A percentile compares a stretch with the other conserved stretches of the same genome.
phyloP scores from a whole-genome alignment of 2,797 vertebrate genomes.

The Prunella strophiata region DNA sequence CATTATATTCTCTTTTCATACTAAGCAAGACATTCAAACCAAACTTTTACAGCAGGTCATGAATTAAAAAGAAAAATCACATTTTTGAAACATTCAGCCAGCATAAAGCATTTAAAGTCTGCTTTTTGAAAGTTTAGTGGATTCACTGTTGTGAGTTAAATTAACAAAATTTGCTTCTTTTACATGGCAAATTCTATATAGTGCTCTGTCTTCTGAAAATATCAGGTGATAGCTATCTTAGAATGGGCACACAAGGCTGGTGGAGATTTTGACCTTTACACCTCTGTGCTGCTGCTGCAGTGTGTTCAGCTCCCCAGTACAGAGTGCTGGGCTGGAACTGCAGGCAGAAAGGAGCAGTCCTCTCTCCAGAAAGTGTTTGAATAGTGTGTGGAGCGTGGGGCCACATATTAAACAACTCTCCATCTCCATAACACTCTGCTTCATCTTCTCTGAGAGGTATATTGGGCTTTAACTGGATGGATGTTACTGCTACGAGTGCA shows the following conservation, averaged over 20 bases:
- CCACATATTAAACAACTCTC: constrained; percentile 28
- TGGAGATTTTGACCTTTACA: neutral
- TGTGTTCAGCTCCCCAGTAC: neutral
- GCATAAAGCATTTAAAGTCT: neutral
- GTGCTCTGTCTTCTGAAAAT: neutral
- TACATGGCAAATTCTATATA: neutral
- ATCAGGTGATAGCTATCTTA: neutral
- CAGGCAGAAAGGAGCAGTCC: neutral
- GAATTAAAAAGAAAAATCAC: neutral
- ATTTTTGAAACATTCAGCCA: neutral
- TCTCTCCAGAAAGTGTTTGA: constrained; percentile 14
- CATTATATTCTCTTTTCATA: neutral
- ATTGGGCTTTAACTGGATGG: constrained; percentile 19
- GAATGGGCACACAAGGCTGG: neutral
- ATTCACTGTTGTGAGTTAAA: neutral
- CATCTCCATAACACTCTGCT: neutral
- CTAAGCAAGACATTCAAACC: neutral
- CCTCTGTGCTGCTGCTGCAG: neutral
- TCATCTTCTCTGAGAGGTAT: constrained; percentile 27
- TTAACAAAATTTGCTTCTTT: neutral
- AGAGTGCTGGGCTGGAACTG: neutral
- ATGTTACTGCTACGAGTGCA: neutral
- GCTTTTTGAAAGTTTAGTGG: neutral
- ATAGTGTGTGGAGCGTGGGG: neutral
- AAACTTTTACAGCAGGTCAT: neutral